A percentile compares a stretch with the other conserved stretches of the same genome.
phyloP scores from a whole-genome alignment of 2,888 invertebrate genomes.

The Tinea trinotella region DNA sequence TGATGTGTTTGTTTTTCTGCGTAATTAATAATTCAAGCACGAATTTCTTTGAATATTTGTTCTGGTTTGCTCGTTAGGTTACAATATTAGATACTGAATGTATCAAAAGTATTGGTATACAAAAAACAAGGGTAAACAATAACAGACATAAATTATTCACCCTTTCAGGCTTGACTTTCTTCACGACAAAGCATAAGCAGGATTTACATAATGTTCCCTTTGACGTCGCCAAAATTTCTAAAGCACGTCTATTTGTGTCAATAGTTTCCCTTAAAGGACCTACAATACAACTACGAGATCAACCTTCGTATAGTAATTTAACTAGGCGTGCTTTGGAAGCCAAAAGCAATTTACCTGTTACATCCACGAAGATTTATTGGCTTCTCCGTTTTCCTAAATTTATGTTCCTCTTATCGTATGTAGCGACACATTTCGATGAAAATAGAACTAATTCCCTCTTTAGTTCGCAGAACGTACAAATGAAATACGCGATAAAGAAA shows the following conservation, averaged over 20 bases:
- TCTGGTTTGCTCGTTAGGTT: not conserved
- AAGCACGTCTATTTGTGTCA: not conserved
- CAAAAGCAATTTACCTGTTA: conserved; percentile 18
- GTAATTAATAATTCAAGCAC: not conserved
- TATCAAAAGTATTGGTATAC: not conserved
- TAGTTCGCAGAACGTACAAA: not conserved
- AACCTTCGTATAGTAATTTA: conserved; percentile 14
- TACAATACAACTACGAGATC: not conserved
- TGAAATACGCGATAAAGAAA: not conserved
- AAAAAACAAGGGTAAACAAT: not conserved
- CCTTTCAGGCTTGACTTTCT: conserved; percentile 13
- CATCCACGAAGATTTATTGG: conserved; percentile 15
- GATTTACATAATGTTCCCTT: conserved; percentile 14
- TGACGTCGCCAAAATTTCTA: conserved; percentile 9
- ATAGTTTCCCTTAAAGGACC: not conserved
- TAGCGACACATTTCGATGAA: conserved; percentile 2
- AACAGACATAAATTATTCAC: conserved; percentile 17
- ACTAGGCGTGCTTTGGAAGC: conserved; percentile 16
- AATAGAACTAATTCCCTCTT: not conserved
- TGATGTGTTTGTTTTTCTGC: not conserved
- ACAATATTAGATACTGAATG: not conserved
- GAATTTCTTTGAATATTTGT: not conserved
- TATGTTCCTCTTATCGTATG: not conserved
- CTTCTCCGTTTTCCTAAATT: conserved; percentile 13
- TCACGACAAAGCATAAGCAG: conserved; percentile 9